phyloP scores from a whole-genome alignment of 2,888 invertebrate genomes.

The Drosophila putrida region DNA sequence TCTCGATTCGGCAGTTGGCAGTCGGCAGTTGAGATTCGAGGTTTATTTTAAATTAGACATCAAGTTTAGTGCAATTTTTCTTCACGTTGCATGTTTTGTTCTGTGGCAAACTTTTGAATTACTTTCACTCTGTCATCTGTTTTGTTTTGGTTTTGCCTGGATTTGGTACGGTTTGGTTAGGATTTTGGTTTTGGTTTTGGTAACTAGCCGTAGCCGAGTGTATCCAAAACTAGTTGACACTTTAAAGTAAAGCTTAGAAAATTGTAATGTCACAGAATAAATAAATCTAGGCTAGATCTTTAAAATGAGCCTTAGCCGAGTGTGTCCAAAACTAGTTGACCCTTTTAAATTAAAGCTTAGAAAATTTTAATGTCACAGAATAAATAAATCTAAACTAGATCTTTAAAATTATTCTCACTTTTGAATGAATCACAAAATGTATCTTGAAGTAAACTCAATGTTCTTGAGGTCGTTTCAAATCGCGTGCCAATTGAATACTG shows the following conservation, averaged over 20 bases:
- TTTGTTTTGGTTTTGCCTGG: slow-evolving; percentile 18
- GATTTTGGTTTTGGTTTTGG: slow-evolving; percentile 3
- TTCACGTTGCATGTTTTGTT: slow-evolving; percentile 57
- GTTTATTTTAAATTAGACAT: slow-evolving; percentile 73
- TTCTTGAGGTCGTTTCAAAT: neutral
- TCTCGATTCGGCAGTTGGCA: neutral
- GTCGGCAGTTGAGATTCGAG: slow-evolving; percentile 33
- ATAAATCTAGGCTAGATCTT: neutral
- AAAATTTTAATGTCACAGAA: neutral
- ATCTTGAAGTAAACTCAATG: neutral
- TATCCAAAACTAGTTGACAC: slow-evolving; percentile 35
- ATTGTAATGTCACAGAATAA: too few species aligned
- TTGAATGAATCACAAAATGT: neutral
- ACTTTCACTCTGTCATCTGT: slow-evolving; percentile 59
- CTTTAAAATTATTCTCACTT: neutral
- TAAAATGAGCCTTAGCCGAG: slow-evolving; percentile 12
- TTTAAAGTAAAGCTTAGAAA: slow-evolving; percentile 14
- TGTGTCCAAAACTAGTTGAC: slow-evolving; percentile 34
- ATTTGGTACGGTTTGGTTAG: slow-evolving; percentile 2
- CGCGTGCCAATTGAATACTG: neutral
- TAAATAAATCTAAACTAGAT: neutral
- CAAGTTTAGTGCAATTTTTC: slow-evolving; percentile 71
- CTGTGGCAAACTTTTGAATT: slow-evolving; percentile 71
- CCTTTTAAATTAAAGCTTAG: slow-evolving; percentile 20
- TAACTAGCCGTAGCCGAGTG: slow-evolving; percentile 21